These are phyloP conservation scores for Gallinago nigripennis DNA, from an alignment of 2,797 vertebrate genomes.

Conservation along the genomic window DNA sequence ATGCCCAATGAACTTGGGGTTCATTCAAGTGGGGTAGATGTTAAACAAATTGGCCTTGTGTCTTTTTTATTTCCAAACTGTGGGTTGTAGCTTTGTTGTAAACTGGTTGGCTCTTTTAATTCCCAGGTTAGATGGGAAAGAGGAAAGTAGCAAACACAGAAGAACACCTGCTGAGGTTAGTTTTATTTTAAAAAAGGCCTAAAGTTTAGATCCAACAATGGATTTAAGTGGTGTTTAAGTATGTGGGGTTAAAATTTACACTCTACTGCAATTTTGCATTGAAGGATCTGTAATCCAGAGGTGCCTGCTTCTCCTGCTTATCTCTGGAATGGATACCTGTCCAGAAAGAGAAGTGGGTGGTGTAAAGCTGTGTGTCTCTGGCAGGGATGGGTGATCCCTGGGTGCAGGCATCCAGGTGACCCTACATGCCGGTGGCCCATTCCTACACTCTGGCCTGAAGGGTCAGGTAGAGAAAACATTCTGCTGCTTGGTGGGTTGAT, in stretches of 20 bases:
- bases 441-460: background rate
- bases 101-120: background rate
- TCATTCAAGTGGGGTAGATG: background rate
- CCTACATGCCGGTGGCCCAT: fast-evolving
- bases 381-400: background rate
- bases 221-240: background rate
- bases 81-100: background rate
- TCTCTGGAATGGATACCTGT: background rate
- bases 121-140: background rate
- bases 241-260: background rate
- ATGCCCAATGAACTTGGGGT: background rate
- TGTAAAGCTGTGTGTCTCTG: background rate
- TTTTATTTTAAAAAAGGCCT: background rate
- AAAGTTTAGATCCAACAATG: background rate
- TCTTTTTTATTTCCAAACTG: background rate
- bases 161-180: background rate
- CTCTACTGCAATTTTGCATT: background rate
- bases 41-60: background rate
- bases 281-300: background rate
- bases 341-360: background rate
- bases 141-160: background rate
- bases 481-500: background rate
- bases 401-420: background rate
- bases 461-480: background rate
- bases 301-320: background rate